Evolutionary conservation across 1,140 invertebrate species (phyloP).

Genomic region (Drosophila tsacasi): DNA sequence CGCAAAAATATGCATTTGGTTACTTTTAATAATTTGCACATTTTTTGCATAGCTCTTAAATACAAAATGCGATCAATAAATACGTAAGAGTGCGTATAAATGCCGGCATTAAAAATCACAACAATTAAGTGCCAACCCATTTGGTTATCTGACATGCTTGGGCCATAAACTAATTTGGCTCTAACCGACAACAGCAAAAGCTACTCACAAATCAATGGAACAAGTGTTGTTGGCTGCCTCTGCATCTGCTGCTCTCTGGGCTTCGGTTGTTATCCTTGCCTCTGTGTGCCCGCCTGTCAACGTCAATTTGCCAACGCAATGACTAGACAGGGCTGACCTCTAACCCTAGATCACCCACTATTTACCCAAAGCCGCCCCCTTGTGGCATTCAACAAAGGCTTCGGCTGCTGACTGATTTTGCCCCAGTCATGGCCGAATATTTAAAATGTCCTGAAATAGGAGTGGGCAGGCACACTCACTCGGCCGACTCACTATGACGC

Average conservation of each 20-base stretch:
- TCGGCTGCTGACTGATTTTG: conserved; percentile 16
- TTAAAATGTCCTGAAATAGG: conserved; percentile 36
- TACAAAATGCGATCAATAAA: background rate
- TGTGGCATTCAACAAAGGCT: conserved; percentile 22
- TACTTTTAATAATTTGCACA: conserved; percentile 4
- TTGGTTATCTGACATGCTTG: conserved; percentile 30
- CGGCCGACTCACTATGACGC: conserved; percentile 20
- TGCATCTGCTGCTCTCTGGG: conserved; percentile 6
- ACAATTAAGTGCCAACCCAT: conserved; percentile 3
- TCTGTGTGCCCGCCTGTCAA: conserved; percentile 50
- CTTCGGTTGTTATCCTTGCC: conserved; percentile 4
- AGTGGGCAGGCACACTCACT: background rate
- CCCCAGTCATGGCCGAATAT: conserved; percentile 49
- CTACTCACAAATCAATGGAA: conserved; percentile 57
- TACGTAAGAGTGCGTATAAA: background rate
- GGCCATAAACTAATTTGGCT: conserved; percentile 48
- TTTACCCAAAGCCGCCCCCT: background rate
- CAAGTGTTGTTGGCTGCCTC: conserved; percentile 28
- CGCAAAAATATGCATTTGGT: background rate
- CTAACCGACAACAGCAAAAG: conserved; percentile 24
- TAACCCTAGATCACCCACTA: conserved; percentile 12
- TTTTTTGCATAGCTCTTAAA: conserved; percentile 7
- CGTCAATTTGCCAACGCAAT: conserved; percentile 64
- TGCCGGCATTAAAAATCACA: background rate
- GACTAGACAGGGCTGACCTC: conserved; percentile 30